phyloP scores from a whole-genome alignment of 2,797 vertebrate species.

The Rhinogobio ventralis region DNA sequence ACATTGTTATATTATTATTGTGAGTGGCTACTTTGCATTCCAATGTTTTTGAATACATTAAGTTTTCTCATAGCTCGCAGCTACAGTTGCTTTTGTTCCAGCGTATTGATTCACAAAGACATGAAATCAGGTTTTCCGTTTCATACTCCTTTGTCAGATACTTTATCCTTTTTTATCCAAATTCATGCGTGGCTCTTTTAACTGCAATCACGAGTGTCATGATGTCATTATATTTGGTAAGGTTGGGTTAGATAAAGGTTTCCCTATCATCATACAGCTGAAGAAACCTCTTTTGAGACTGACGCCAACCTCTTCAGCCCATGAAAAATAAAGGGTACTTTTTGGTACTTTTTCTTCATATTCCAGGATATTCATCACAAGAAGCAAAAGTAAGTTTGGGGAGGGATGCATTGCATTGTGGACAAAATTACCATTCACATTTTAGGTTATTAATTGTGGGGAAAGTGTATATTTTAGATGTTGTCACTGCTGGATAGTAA shows the following conservation, averaged over 20 bases:
- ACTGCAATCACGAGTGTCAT: conserved; percentile 7
- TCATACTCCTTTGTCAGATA: background rate
- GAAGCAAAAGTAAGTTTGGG: conserved; percentile 16
- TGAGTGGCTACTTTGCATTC: background rate
- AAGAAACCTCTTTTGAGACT: background rate
- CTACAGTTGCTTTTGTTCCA: background rate
- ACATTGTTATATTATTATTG: background rate
- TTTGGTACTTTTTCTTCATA: background rate
- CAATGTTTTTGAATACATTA: background rate
- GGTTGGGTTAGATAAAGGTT: background rate
- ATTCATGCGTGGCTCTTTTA: background rate
- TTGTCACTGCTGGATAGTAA: background rate
- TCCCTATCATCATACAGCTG: background rate
- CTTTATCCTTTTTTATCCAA: background rate
- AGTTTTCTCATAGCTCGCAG: background rate
- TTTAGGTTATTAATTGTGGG: background rate
- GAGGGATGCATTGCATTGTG: background rate
- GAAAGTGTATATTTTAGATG: background rate
- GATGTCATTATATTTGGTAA: background rate
- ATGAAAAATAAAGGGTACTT: background rate
- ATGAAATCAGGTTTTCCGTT: background rate
- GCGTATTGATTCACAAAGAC: background rate
- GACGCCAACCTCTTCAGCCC: background rate
- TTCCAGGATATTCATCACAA: background rate
- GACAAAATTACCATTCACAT: background rate